Conservation (phyloP, 2,797 vertebrate genomes). For the Eulemur mongoz region DNA sequence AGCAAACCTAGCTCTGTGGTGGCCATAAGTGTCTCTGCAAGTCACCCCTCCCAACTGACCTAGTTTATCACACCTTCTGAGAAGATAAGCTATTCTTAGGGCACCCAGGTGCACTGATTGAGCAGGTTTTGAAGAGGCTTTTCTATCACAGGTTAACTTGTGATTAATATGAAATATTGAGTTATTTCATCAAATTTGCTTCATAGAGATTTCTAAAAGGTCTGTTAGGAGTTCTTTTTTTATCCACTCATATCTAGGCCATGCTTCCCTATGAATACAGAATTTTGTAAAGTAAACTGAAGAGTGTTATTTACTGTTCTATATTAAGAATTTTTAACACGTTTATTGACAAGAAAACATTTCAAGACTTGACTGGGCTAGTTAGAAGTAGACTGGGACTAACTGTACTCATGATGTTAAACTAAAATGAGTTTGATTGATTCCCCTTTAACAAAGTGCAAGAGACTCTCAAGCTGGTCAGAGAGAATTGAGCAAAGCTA, state of each 20-base stretch:
- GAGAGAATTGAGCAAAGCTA: neutral
- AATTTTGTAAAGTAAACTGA: constrained; percentile 18
- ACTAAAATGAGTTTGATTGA: neutral
- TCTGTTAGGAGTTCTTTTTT: constrained; percentile 8
- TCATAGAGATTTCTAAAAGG: constrained; percentile 34
- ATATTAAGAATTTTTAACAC: constrained; percentile 17
- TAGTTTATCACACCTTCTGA: constrained; percentile 21
- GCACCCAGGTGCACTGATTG: constrained; percentile 20
- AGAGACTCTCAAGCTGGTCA: neutral
- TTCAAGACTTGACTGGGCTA: neutral
- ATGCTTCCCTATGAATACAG: constrained; percentile 26
- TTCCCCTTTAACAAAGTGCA: neutral
- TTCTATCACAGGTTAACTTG: constrained; percentile 60
- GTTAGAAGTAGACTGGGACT: neutral
- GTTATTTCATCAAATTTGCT: constrained; percentile 53
- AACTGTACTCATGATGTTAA: neutral
- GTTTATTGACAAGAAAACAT: constrained; percentile 28
- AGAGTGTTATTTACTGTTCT: constrained; percentile 42
- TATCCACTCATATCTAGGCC: constrained; percentile 7
- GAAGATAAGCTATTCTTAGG: constrained; percentile 59
- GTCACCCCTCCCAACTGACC: neutral
- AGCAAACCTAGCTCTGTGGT: neutral
- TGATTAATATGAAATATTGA: constrained; percentile 61
- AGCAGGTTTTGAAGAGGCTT: neutral
- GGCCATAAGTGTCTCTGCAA: neutral